phyloP scores from a whole-genome alignment of 2,888 invertebrate genomes.

The Platypus cylindrus region DNA sequence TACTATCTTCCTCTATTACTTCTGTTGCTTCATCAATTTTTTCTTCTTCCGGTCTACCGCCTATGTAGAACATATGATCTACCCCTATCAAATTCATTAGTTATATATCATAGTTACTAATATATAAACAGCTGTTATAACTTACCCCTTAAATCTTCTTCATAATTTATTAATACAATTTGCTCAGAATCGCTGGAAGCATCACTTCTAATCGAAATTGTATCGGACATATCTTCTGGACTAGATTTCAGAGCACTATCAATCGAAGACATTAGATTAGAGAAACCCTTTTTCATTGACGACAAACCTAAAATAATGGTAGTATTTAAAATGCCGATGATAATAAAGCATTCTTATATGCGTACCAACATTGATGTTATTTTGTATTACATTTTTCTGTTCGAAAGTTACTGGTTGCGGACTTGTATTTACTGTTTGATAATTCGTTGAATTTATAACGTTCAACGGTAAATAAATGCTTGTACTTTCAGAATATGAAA shows the following conservation, averaged over 20 bases:
- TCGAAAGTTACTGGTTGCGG: not conserved
- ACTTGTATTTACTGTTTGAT: not conserved
- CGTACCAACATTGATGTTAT: conserved; percentile 15
- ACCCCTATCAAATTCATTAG: conserved; percentile 38
- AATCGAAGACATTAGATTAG: conserved; percentile 69
- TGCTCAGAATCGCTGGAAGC: conserved; percentile 81
- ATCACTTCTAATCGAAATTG: conserved; percentile 65
- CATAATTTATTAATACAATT: conserved; percentile 63
- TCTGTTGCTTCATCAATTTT: conserved; percentile 74
- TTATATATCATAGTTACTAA: not conserved
- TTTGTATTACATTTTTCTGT: conserved; percentile 11
- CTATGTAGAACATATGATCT: conserved; percentile 52
- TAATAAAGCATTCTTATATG: no score
- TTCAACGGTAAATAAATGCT: conserved; percentile 7
- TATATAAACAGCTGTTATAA: not conserved
- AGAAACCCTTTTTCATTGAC: conserved; percentile 73
- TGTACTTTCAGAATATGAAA: conserved; percentile 14
- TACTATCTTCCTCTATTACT: conserved; percentile 60
- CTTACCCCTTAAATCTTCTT: conserved; percentile 36
- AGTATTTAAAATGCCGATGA: no score
- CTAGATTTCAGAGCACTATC: conserved; percentile 66
- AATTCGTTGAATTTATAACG: not conserved
- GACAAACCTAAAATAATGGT: conserved; percentile 45
- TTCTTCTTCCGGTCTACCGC: conserved; percentile 22
- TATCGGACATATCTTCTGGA: conserved; percentile 64